phyloP scores from a whole-genome alignment of 1,140 invertebrate genomes.

The Scaptomyza graminum region DNA sequence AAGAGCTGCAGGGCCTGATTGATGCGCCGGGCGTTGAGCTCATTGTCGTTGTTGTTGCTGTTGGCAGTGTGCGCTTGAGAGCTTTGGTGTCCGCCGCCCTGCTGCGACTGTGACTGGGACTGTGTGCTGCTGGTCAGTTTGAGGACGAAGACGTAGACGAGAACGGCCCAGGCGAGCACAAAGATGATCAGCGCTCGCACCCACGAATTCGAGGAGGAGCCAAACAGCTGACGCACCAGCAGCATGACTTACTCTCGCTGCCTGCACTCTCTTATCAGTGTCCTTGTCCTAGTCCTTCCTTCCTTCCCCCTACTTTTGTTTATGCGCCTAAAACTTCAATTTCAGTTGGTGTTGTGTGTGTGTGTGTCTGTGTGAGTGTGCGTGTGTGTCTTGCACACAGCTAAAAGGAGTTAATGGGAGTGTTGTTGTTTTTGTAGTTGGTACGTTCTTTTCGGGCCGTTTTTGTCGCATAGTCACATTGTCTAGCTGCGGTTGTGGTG shows the following conservation, averaged over 20 bases:
- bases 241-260: conserved; percentile 60
- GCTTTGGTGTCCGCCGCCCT: background rate
- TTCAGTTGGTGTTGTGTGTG: background rate
- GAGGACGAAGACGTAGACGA: conserved; percentile 80
- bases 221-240: conserved; percentile 79
- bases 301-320: conserved; percentile 2
- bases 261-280: background rate
- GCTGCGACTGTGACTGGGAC: background rate
- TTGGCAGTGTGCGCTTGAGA: background rate
- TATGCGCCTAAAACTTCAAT: background rate
- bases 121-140: conserved; percentile 76
- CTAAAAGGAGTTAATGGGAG: conserved; percentile 20
- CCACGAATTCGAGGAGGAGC: conserved; percentile 78
- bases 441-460: conserved; percentile 11
- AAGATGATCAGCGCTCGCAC: conserved; percentile 79
- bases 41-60: conserved; percentile 57
- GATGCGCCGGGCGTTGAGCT: conserved; percentile 65
- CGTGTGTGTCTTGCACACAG: conserved; percentile 19
- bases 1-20: conserved; percentile 76
- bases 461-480: conserved; percentile 49
- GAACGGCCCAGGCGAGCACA: conserved; percentile 75
- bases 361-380: conserved; percentile 8
- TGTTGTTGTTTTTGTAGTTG: conserved; percentile 22
- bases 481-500: conserved; percentile 22
- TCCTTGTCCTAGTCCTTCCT: conserved; percentile 4